Percentiles rank a stretch among this genome's conserved stretches.
phyloP scores from a whole-genome alignment of 2,888 invertebrate genomes.

The Drosophila buzzatii region DNA sequence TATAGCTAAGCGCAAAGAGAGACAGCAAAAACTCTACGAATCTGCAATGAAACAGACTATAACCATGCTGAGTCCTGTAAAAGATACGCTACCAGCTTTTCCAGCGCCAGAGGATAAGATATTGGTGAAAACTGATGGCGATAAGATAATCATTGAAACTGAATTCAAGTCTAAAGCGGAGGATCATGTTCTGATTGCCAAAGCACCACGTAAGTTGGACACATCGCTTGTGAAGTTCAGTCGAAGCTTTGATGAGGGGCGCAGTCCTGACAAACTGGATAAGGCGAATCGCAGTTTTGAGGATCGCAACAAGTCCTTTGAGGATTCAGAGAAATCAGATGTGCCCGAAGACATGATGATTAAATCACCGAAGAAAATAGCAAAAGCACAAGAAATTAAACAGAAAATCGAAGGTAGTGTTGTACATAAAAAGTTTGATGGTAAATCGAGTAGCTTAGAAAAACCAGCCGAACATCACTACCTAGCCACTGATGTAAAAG shows the following conservation, averaged over 20 bases:
- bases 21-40: constrained; percentile 91
- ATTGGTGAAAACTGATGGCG: constrained; percentile 90
- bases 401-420: constrained; percentile 89
- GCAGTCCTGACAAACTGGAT: constrained; percentile 86
- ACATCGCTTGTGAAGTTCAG: constrained; percentile 87
- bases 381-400: constrained; percentile 88
- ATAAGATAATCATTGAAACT: constrained; percentile 89
- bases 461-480: constrained; percentile 88
- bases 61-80: constrained; percentile 90
- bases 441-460: constrained; percentile 89
- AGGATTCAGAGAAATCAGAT: constrained; percentile 88
- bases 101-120: constrained; percentile 91
- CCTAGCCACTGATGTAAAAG: constrained; percentile 88
- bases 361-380: constrained; percentile 87
- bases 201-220: constrained; percentile 90
- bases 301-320: constrained; percentile 88
- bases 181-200: constrained; percentile 91
- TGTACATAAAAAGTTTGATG: constrained; percentile 87
- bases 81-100: constrained; percentile 90
- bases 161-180: constrained; percentile 91
- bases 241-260: constrained; percentile 88
- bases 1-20: constrained; percentile 89
- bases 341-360: constrained; percentile 85
- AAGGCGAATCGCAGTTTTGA: constrained; percentile 89
- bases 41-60: constrained; percentile 91